Evolutionary conservation across 2,113 vertebrate genomes (phyloP).

Genomic region (Burhinus oedicnemus): DNA sequence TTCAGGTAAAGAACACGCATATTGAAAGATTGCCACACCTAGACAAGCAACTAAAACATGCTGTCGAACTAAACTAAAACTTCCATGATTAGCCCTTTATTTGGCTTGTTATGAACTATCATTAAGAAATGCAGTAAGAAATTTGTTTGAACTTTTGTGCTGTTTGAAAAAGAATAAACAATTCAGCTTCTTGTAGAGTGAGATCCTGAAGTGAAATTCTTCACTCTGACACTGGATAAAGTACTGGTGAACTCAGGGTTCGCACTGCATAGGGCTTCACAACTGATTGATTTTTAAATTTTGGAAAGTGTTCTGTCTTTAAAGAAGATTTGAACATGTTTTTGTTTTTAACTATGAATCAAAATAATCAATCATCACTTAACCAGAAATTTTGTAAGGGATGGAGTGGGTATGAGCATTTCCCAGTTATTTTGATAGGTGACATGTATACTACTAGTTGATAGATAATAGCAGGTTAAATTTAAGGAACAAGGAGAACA

Average conservation of each 20-base stretch:
- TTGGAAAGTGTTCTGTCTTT: neutral
- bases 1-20: neutral
- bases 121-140: neutral
- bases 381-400: neutral
- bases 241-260: neutral
- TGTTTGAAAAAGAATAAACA: neutral
- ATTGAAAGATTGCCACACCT: neutral
- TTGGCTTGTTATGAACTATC: neutral
- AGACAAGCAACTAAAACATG: neutral
- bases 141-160: neutral
- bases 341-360: neutral
- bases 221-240: neutral
- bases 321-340: neutral
- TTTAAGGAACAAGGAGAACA: neutral
- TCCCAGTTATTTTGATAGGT: neutral
- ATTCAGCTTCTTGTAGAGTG: neutral
- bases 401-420: neutral
- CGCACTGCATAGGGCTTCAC: neutral
- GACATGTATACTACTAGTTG: neutral
- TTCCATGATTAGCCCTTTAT: neutral
- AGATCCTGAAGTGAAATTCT: neutral
- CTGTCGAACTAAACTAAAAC: neutral
- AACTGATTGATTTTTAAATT: neutral
- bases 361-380: neutral
- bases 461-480: neutral